Evolutionary conservation across 2,113 vertebrate species (phyloP), one percentile per base, ranked within the genome.

Genomic region (Apus apus): DNA sequence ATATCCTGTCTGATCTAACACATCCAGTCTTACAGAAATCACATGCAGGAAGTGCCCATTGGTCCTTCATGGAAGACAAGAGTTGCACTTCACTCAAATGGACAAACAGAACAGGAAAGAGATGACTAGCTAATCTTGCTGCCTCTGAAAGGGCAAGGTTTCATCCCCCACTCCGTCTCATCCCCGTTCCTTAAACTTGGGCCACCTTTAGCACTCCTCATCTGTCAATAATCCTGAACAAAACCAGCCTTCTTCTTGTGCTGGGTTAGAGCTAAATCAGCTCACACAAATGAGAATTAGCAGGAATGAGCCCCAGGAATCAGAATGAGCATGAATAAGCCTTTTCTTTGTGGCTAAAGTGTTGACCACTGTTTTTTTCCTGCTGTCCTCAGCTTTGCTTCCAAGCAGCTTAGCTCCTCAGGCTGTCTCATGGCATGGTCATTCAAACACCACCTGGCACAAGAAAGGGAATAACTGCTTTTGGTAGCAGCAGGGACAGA

Each of bases 21-120:
- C 5, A 56, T 9, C 43, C 71, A 6, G 5, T 15, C 17, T 18
- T 36, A 68, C 0, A 82, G 57, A 45, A 81, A 64, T 68, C 23
- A 34, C 26, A 51, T 0, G 3, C 5, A 72, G 13, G 7, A 23
- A 87, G 23, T 4, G 53, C 8, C 15, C 32, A 16, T 0, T 26
- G 56, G n/a, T 40, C 15, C 34, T 79, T 43, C 48, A 51, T 29
- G 60, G 22, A 61, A 62, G n/a, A 9, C 0, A 12, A 34, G 6
- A 53, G 23, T 0, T 57, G 27, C 27, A 78, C 16, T 78, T 54
- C 56, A 58, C 38, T 74, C 34, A 72, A 57, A 82, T 2, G 8
- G 26, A 68, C 56, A 71, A 66, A 57, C 79, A 76, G 17, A 64
- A 15, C 8, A 74, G 2, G 5, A 61, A 3, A 27, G 30, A 61